Conservation (phyloP, 1,140 invertebrate species). For the Pseudachorutes palmiensis region DNA sequence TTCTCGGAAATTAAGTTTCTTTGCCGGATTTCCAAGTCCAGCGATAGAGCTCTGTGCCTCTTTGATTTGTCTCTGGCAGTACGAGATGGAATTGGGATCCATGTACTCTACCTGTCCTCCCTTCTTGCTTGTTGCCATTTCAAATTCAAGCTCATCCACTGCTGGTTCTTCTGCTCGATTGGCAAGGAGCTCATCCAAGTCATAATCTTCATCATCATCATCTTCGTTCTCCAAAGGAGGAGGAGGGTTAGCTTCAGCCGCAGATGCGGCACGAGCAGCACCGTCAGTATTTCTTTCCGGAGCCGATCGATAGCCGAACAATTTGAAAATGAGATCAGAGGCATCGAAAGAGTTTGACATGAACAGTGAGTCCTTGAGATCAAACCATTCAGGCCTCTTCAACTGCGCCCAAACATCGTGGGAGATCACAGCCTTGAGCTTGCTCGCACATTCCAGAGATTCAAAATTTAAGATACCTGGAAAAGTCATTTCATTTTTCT, state of each 20-base stretch:
- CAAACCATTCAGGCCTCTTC: too few species aligned
- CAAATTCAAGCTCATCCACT: neutral
- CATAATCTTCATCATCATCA: constrained; percentile 32
- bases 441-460: too few species aligned
- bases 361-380: too few species aligned
- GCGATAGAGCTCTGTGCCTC: neutral
- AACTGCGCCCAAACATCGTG: too few species aligned
- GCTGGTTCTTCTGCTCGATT: constrained; percentile 27
- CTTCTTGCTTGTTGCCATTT: neutral
- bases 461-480: too few species aligned
- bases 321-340: too few species aligned
- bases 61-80: neutral
- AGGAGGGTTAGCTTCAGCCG: neutral
- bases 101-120: neutral
- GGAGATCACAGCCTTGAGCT: too few species aligned
- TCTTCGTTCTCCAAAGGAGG: constrained; percentile 2
- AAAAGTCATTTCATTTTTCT: too few species aligned
- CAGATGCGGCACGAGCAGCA: neutral
- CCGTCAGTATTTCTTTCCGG: neutral
- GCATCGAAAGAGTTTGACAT: too few species aligned
- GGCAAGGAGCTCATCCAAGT: constrained; percentile 30
- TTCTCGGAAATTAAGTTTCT: neutral
- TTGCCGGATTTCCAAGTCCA: neutral
- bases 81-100: neutral
- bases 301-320: too few species aligned